A percentile compares a stretch with the other conserved stretches of the same genome.
Evolutionary conservation across 2,888 invertebrate species (phyloP).

Genomic region (Agelastica alni): DNA sequence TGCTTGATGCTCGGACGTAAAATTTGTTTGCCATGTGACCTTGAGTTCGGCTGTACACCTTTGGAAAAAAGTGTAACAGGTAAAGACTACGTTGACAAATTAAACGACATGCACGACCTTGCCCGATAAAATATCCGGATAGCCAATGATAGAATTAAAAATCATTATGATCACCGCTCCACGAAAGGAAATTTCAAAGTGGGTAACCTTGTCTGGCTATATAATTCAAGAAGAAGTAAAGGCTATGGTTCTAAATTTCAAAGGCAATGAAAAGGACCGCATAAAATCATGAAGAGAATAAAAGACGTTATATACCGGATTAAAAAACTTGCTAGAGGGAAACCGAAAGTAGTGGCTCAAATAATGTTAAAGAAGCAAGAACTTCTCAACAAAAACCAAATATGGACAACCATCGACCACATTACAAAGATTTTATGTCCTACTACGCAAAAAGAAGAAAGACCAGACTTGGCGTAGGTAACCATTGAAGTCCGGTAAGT

Average conservation of each 20-base stretch:
- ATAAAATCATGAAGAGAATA: conserved; percentile 8
- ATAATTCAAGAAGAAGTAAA: not conserved
- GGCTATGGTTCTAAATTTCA: not conserved
- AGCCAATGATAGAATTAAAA: conserved; percentile 1
- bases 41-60: too few relatives aligned
- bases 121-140: not conserved
- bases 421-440: not conserved
- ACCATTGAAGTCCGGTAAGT: conserved; percentile 4
- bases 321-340: not conserved
- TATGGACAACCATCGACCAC: not conserved
- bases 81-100: not conserved
- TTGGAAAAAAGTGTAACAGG: too few relatives aligned
- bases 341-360: not conserved
- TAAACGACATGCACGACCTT: not conserved
- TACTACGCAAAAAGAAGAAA: not conserved
- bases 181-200: conserved; percentile 7
- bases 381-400: not conserved
- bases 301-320: conserved; percentile 7
- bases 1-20: too few relatives aligned
- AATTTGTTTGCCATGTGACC: too few relatives aligned
- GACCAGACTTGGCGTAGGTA: not conserved
- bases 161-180: conserved; percentile 4
- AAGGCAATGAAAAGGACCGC: not conserved
- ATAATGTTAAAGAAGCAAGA: not conserved
- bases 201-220: conserved; percentile 5